phyloP scores from a whole-genome alignment of 1,140 invertebrate species.

The Yoshiicerus persimilis region DNA sequence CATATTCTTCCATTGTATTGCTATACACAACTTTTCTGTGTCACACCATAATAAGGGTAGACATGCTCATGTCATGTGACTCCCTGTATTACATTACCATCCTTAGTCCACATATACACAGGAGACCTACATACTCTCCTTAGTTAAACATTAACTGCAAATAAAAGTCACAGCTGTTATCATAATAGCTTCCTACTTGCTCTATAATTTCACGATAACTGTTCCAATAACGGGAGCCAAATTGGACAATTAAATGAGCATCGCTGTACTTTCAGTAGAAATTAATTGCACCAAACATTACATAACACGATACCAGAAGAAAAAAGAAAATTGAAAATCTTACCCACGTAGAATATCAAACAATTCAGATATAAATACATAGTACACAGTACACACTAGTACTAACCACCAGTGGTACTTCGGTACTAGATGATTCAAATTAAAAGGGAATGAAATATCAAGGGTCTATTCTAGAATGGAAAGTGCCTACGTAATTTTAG shows the following conservation, averaged over 20 bases:
- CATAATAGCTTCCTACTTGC: conserved; percentile 11
- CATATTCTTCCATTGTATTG: neutral
- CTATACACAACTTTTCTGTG: neutral
- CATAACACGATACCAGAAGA: neutral
- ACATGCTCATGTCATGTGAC: neutral
- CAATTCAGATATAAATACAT: too few relatives aligned
- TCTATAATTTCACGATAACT: neutral
- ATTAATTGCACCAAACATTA: neutral
- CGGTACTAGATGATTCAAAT: neutral
- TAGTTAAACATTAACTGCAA: neutral
- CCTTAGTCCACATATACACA: neutral
- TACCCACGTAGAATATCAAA: too few relatives aligned
- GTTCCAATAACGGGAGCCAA: neutral
- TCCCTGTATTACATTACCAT: neutral
- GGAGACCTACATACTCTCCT: neutral
- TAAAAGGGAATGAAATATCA: neutral
- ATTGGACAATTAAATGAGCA: neutral
- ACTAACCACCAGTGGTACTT: neutral
- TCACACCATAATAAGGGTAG: neutral
- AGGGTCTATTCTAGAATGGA: neutral
- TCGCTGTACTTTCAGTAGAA: neutral
- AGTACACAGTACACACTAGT: too few relatives aligned
- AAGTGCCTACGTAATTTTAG: neutral
- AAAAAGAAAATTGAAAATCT: neutral
- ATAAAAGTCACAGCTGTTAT: conserved; percentile 6